Evolutionary conservation across 2,888 invertebrate genomes (phyloP).

Genomic region (Podotricha telesiphe): DNA sequence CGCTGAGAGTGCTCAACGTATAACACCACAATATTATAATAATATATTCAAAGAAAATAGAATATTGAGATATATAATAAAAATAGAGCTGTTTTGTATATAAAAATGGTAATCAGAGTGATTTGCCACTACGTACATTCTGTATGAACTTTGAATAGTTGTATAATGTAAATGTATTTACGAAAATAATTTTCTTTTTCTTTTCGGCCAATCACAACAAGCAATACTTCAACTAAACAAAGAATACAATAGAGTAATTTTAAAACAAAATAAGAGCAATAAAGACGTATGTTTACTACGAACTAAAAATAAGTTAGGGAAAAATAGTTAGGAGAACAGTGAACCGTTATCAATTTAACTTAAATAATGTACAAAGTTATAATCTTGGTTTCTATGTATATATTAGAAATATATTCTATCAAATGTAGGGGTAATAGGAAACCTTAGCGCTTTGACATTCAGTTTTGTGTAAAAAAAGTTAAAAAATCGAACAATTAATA

Average conservation of each 20-base stretch:
- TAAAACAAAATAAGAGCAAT: background rate
- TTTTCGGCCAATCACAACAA: too few relatives aligned
- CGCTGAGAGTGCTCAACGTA: background rate
- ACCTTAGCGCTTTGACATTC: background rate
- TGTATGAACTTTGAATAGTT: background rate
- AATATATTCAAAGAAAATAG: too few relatives aligned
- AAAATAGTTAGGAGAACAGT: too few relatives aligned
- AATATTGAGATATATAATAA: background rate
- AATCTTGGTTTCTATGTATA: too few relatives aligned
- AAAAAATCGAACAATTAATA: too few relatives aligned
- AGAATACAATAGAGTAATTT: slow-evolving; percentile 4
- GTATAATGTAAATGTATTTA: background rate
- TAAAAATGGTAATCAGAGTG: background rate
- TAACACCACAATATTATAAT: too few relatives aligned
- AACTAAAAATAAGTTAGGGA: background rate
- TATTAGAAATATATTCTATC: too few relatives aligned
- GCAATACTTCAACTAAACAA: background rate
- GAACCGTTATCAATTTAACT: background rate
- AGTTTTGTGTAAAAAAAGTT: background rate
- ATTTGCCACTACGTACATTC: background rate
- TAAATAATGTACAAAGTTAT: background rate
- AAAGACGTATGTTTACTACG: background rate
- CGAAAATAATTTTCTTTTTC: too few relatives aligned
- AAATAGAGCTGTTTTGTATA: background rate
- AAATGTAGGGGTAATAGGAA: background rate